A percentile compares a stretch with the other conserved stretches of the same genome.
These are phyloP conservation scores for Pseudomugil tenellus DNA, from an alignment of 2,797 vertebrate species.

Conservation along the genomic window DNA sequence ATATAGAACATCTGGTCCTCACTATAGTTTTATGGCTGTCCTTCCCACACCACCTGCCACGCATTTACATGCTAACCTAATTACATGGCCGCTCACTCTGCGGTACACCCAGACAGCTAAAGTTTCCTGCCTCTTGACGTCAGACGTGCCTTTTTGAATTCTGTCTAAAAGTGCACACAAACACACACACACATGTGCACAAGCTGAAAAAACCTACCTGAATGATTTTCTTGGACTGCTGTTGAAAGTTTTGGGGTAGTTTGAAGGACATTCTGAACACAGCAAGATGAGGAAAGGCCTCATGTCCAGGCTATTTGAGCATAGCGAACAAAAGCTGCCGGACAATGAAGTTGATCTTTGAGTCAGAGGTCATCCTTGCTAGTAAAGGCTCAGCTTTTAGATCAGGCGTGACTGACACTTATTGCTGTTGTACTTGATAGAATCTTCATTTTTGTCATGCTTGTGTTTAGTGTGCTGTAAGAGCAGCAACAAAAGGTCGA, in stretches of 20 bases:
- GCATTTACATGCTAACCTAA: constrained; percentile 84
- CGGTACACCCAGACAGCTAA: constrained; percentile 76
- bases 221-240: constrained; percentile 43
- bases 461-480: constrained; percentile 89
- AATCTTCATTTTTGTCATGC: neutral
- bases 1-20: constrained; percentile 82
- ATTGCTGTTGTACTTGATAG: no score
- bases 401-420: no score
- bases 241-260: constrained; percentile 40
- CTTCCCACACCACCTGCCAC: constrained; percentile 79
- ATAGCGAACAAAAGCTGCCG: constrained; percentile 8
- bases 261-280: constrained; percentile 37
- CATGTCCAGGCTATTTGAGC: constrained; percentile 20
- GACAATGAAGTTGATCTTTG: constrained; percentile 12
- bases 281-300: constrained; percentile 50
- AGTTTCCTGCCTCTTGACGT: constrained; percentile 84
- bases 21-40: constrained; percentile 76
- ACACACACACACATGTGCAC: neutral
- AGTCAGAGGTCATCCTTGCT: constrained; percentile 23
- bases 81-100: constrained; percentile 80
- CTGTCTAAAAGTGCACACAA: constrained; percentile 39
- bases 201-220: constrained; percentile 21
- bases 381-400: no score
- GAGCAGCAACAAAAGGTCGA: constrained; percentile 92
- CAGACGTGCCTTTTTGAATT: constrained; percentile 70